Conservation (phyloP, 2,888 invertebrate species). For the Merodon equestris region DNA sequence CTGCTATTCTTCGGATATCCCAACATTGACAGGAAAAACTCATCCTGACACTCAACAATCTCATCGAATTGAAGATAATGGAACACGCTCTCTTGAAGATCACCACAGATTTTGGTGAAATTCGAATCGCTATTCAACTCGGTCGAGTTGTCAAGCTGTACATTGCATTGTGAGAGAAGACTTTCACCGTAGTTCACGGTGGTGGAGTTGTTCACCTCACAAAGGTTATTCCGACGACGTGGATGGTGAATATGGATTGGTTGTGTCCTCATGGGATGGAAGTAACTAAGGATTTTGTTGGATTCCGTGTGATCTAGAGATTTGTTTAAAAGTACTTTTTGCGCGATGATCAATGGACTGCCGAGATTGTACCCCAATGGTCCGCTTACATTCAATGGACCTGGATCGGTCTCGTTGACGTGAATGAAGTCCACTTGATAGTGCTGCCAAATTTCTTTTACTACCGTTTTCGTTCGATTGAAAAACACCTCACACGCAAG, state of each 20-base stretch:
- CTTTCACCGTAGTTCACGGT: slow-evolving; percentile 74
- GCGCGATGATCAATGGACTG: slow-evolving; percentile 73
- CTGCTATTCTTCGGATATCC: slow-evolving; percentile 74
- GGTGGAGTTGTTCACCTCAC: slow-evolving; percentile 39
- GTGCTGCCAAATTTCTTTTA: slow-evolving; percentile 70
- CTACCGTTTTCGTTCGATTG: background rate
- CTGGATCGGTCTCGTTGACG: slow-evolving; percentile 56
- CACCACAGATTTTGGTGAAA: slow-evolving; percentile 74
- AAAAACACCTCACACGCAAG: slow-evolving; percentile 57
- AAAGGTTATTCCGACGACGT: slow-evolving; percentile 53
- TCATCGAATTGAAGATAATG: slow-evolving; percentile 60
- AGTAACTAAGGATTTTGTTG: slow-evolving; percentile 72
- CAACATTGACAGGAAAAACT: slow-evolving; percentile 72
- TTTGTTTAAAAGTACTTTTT: slow-evolving; percentile 70
- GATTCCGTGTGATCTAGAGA: slow-evolving; percentile 57
- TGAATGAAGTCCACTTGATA: slow-evolving; percentile 71
- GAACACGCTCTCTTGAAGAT: slow-evolving; percentile 72
- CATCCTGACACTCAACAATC: slow-evolving; percentile 21
- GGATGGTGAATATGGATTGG: slow-evolving; percentile 54
- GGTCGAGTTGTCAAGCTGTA: slow-evolving; percentile 69
- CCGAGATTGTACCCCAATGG: slow-evolving; percentile 75
- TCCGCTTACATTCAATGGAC: slow-evolving; percentile 69
- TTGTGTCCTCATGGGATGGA: slow-evolving; percentile 64
- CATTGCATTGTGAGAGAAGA: slow-evolving; percentile 72
- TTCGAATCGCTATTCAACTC: slow-evolving; percentile 68